These are phyloP conservation scores for Tolypeutes matacus DNA, from an alignment of 2,797 vertebrate genomes.

Conservation along the genomic window DNA sequence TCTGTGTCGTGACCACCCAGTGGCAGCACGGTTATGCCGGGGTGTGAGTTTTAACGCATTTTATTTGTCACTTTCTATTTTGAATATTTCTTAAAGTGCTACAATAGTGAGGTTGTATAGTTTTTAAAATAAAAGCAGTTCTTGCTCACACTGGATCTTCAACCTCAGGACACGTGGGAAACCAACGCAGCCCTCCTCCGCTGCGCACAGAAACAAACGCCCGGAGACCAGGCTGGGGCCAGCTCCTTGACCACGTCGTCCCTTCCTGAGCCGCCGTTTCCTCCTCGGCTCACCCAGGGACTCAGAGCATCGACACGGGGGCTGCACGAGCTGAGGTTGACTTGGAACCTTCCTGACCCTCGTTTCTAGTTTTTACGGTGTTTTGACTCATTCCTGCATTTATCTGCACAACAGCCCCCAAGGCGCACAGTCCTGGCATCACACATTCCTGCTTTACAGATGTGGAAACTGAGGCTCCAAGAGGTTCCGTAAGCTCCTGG, in stretches of 20 bases:
- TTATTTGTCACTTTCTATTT: background rate
- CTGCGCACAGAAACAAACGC: too few species aligned
- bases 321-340: rapidly evolving
- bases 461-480: background rate
- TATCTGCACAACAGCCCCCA: background rate
- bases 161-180: background rate
- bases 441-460: background rate
- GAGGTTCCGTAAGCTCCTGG: background rate
- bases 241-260: rapidly evolving
- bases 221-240: background rate
- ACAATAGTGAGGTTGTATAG: background rate
- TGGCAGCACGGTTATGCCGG: rapidly evolving
- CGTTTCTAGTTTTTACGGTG: rapidly evolving
- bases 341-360: too few species aligned
- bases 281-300: rapidly evolving
- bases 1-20: rapidly evolving
- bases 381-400: rapidly evolving
- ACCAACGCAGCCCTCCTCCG: too few species aligned
- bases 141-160: background rate
- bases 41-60: rapidly evolving
- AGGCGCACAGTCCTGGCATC: rapidly evolving
- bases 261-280: background rate
- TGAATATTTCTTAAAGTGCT: background rate
- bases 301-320: rapidly evolving
- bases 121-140: background rate